A percentile compares a stretch with the other conserved stretches of the same genome.
Evolutionary conservation across 2,888 invertebrate genomes (phyloP).

Genomic region (Eurois occulta): DNA sequence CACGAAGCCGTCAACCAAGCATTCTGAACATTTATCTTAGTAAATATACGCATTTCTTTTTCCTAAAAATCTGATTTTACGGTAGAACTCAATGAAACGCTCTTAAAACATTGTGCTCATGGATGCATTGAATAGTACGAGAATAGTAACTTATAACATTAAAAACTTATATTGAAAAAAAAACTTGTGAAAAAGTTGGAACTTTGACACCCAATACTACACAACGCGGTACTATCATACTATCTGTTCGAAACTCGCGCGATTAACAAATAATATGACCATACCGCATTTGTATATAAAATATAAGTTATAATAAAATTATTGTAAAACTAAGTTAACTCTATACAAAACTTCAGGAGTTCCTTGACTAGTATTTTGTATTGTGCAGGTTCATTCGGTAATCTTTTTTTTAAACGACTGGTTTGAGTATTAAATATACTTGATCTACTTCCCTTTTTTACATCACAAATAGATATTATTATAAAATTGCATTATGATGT

Average conservation of each 20-base stretch:
- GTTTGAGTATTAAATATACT: conserved; percentile 42
- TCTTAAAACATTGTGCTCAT: background rate
- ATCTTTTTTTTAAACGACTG: conserved; percentile 1
- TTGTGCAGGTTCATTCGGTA: conserved; percentile 19
- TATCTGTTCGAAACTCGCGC: conserved; percentile 12
- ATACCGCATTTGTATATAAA: conserved; percentile 18
- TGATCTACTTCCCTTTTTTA: conserved; percentile 15
- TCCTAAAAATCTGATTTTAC: background rate
- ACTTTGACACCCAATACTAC: too few relatives aligned
- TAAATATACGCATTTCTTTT: background rate
- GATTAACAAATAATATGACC: conserved; percentile 21
- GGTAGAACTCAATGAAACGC: background rate
- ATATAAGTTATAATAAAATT: conserved; percentile 27
- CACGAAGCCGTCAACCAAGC: background rate
- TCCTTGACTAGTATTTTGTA: conserved; percentile 58
- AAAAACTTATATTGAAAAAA: background rate
- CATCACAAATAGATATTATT: conserved; percentile 23
- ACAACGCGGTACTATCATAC: conserved; percentile 22
- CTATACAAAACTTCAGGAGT: conserved; percentile 45
- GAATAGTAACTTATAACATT: background rate
- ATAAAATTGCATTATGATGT: conserved; percentile 39
- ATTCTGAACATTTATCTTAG: background rate
- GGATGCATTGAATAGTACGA: background rate
- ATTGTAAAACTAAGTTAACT: conserved; percentile 48
- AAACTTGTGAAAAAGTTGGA: background rate